Conservation (phyloP, 92 coral and sea anemone genomes). For the Diadumene lineata region DNA sequence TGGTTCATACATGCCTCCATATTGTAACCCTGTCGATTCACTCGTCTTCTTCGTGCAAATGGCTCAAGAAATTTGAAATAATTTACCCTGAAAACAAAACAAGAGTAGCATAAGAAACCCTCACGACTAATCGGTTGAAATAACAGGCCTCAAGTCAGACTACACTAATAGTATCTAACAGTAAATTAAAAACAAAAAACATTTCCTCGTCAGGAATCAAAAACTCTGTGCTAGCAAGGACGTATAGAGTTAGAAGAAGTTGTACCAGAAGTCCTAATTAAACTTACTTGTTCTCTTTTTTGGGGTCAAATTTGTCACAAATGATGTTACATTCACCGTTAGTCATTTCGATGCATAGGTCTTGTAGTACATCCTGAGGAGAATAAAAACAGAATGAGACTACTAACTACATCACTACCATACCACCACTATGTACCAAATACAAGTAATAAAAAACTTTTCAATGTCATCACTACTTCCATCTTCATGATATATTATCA, state of each 20-base stretch:
- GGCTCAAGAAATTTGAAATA: slow-evolving; percentile 92
- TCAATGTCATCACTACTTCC: background rate
- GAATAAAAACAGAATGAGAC: background rate
- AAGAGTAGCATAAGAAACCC: too few relatives aligned
- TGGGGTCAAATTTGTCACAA: slow-evolving; percentile 85
- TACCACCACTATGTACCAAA: too few relatives aligned
- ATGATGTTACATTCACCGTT: slow-evolving; percentile 80
- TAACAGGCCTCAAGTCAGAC: too few relatives aligned
- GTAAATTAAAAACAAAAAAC: too few relatives aligned
- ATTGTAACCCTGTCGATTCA: slow-evolving; percentile 83
- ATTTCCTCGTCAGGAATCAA: too few relatives aligned
- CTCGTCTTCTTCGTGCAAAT: slow-evolving; percentile 74
- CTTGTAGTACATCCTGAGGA: slow-evolving; percentile 82
- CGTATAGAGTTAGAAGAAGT: too few relatives aligned
- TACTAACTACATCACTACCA: background rate
- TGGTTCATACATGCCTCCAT: slow-evolving; percentile 94
- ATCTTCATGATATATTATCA: background rate
- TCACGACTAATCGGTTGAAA: background rate
- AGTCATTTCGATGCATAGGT: slow-evolving; percentile 79
- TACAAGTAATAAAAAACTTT: background rate
- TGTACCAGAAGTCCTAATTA: too few relatives aligned
- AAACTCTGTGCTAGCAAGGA: too few relatives aligned
- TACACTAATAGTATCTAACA: too few relatives aligned
- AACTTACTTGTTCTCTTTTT: slow-evolving; percentile 86
- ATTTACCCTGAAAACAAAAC: slow-evolving; percentile 69